These are phyloP conservation scores for Scaptomyza caliginosa DNA, from an alignment of 2,888 invertebrate species.

Conservation along the genomic window DNA sequence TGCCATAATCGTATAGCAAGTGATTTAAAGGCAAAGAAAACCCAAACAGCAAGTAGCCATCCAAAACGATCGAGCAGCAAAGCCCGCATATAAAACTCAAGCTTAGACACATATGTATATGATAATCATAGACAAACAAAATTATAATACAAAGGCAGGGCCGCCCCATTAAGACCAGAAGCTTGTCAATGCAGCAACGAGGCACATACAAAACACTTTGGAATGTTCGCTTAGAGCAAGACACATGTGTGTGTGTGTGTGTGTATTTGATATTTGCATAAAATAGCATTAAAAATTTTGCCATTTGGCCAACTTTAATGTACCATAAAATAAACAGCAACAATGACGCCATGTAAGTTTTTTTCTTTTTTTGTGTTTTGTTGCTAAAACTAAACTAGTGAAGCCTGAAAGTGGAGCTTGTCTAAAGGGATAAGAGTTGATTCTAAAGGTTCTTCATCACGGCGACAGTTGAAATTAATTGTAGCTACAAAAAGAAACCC, in stretches of 20 bases:
- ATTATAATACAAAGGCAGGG: constrained; percentile 4
- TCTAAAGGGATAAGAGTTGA: not conserved
- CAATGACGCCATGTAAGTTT: constrained; percentile 51
- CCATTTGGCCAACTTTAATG: constrained; percentile 74
- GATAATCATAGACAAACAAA: constrained; percentile 24
- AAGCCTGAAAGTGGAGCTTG: not conserved
- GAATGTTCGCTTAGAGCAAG: constrained; percentile 47
- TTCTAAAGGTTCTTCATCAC: not conserved
- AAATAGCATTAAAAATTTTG: constrained; percentile 75
- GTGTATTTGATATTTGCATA: constrained; percentile 60
- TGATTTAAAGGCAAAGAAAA: not conserved
- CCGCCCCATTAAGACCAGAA: constrained; percentile 45
- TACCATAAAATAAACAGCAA: constrained; percentile 64
- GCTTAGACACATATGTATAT: constrained; percentile 6
- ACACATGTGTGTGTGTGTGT: constrained; percentile 1
- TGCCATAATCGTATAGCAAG: constrained; percentile 25
- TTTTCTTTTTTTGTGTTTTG: no score
- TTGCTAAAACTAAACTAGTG: constrained; percentile 28
- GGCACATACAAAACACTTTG: constrained; percentile 37
- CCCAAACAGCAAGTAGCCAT: not conserved
- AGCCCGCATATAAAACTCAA: constrained; percentile 19
- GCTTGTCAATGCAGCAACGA: constrained; percentile 44
- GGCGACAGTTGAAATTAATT: constrained; percentile 52
- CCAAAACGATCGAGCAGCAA: constrained; percentile 20
- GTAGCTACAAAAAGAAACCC: constrained; percentile 3